Evolutionary conservation across 1,140 invertebrate genomes (phyloP).

Genomic region (Lepidurus arcticus): DNA sequence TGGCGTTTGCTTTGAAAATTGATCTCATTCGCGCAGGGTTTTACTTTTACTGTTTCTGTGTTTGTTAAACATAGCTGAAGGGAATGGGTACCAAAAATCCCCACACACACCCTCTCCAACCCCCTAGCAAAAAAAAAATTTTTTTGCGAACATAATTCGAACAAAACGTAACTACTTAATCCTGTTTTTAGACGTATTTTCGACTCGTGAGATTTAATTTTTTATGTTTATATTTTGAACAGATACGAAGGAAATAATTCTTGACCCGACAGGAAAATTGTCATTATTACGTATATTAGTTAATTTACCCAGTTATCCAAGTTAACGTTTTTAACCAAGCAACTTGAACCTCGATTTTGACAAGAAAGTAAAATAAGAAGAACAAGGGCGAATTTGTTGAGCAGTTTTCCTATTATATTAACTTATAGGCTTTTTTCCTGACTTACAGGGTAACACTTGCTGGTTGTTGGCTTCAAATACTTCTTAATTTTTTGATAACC

Average conservation of each 20-base stretch:
- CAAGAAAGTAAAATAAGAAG: background rate
- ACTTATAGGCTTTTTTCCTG: constrained; percentile 2
- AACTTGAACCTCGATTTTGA: background rate
- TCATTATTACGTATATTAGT: constrained; percentile 4
- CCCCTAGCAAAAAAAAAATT: background rate
- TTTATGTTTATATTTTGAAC: background rate
- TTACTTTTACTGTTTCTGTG: background rate
- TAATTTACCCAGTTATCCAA: background rate
- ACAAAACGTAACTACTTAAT: background rate
- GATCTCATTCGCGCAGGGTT: constrained; percentile 7
- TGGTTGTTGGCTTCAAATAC: constrained; percentile 13
- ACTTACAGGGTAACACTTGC: constrained; percentile 19
- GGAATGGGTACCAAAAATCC: no score
- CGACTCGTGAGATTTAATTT: background rate
- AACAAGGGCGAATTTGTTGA: constrained; percentile 13
- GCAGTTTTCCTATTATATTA: background rate
- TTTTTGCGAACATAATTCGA: background rate
- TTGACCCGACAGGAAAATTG: background rate
- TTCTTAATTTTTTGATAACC: background rate
- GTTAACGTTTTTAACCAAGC: constrained; percentile 1
- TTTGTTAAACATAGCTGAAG: background rate
- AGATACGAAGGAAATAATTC: background rate
- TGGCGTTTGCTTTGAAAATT: background rate
- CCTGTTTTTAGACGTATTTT: background rate
- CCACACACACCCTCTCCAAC: no score